phyloP scores from a whole-genome alignment of 2,113 vertebrate genomes.

The Aegotheles bennettii region DNA sequence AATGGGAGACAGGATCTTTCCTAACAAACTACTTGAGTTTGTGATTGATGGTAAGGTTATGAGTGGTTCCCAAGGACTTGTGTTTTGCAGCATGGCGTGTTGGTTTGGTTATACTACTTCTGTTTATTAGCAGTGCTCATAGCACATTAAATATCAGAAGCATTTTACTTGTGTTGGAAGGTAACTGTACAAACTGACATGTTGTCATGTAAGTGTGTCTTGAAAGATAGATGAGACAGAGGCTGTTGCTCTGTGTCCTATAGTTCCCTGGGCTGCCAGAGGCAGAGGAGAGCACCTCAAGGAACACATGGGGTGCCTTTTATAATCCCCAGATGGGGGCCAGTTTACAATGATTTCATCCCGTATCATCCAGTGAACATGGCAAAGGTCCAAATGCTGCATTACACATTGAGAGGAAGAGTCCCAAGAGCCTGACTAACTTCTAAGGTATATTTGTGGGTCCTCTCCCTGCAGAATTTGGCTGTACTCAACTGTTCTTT shows the following conservation, averaged over 20 bases:
- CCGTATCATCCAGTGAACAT: neutral
- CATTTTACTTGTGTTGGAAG: neutral
- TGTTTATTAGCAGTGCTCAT: accelerated
- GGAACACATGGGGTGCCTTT: neutral
- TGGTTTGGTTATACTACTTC: neutral
- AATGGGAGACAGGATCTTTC: neutral
- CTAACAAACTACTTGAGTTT: neutral
- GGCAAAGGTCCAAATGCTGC: neutral
- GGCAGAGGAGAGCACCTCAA: neutral
- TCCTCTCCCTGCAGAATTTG: neutral
- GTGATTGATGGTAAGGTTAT: neutral
- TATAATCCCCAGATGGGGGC: neutral
- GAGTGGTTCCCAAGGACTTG: neutral
- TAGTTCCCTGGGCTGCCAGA: neutral
- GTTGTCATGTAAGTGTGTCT: accelerated
- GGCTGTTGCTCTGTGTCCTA: neutral
- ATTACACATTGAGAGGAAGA: neutral
- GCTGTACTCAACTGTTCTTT: neutral
- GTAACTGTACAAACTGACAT: neutral
- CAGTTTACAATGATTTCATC: neutral
- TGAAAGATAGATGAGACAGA: neutral
- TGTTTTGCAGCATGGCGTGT: neutral
- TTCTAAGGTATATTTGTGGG: accelerated
- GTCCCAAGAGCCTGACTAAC: neutral
- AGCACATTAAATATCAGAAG: neutral